Base-by-base conservation (phyloP, 2,797 vertebrate genomes). In the Pangasius mekongensis region DNA sequence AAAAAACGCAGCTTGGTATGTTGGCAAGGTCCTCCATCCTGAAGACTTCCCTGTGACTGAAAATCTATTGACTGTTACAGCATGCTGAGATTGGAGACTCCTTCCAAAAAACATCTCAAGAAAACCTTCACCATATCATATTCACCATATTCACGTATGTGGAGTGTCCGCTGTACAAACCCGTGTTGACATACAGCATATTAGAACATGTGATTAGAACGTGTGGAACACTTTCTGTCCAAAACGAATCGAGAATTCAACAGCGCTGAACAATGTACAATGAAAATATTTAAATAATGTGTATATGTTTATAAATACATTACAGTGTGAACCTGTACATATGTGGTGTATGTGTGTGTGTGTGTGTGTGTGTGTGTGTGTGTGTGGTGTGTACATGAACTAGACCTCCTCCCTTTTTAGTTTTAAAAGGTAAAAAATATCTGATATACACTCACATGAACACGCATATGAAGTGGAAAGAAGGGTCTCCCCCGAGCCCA, bases 401-500 rank as follows among this genome's bases (percentile, higher is more conserved):
- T 54, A 84, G 85, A 43, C 58, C n/a, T 84, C 33, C 20, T 64
- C 27, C 11, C 10, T 14, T 64, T 83, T 82, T n/a, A 43, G 5
- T 16, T 47, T 83, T 27, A n/a, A 83, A 64, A 64, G 20, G 39
- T 49, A 66, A 22, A 60, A 10, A 24, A 47, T 33, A 24, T 84
- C 62, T 84, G 82, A 69, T 52, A 14, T 69, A 33, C n/a, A 13
- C 80, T 82, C 80, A 39, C 20, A 39, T 36, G 62, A 62, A 62
- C 58, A 27, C 56, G 2, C 33, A 24, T 80, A 16, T 67, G n/a
- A 36, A 54, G 43, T 77, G 89, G 49, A 83, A 87, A 52, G 78
- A 47, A 76, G 64, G 80, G 58, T 47, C 84, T 85, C 16, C 86
- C 58, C 54, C 52, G 56, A 85, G 89, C 86, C 86, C 91, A 91